These are phyloP conservation scores for Drosophila insularis DNA, from an alignment of 1,140 invertebrate species.

Conservation along the genomic window DNA sequence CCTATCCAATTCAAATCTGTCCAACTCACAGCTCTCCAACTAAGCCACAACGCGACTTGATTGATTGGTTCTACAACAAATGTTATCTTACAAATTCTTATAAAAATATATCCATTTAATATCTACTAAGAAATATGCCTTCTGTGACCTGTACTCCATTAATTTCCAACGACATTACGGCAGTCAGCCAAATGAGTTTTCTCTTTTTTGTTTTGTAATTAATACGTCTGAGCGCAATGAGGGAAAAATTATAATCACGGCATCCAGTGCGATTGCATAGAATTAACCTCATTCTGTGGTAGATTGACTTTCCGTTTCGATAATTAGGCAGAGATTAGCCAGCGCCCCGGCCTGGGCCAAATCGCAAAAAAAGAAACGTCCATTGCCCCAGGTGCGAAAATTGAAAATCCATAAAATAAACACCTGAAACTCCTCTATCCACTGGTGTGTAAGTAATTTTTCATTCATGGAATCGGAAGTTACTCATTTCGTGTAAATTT, in stretches of 20 bases:
- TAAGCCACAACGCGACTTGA: slow-evolving; percentile 21
- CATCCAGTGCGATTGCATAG: slow-evolving; percentile 43
- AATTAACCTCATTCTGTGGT: slow-evolving; percentile 58
- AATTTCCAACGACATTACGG: slow-evolving; percentile 25
- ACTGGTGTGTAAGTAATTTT: slow-evolving; percentile 51
- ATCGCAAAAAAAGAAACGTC: not conserved
- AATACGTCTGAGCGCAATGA: slow-evolving; percentile 45
- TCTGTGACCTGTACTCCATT: slow-evolving; percentile 15
- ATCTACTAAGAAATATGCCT: slow-evolving; percentile 7
- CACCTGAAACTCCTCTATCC: not conserved
- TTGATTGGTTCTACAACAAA: slow-evolving; percentile 40
- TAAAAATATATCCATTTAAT: slow-evolving; percentile 49
- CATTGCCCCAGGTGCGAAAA: slow-evolving; percentile 33
- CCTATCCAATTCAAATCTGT: slow-evolving; percentile 60
- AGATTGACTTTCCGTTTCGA: slow-evolving; percentile 45
- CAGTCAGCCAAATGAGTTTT: slow-evolving; percentile 33
- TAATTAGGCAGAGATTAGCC: slow-evolving; percentile 57
- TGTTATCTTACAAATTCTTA: slow-evolving; percentile 52
- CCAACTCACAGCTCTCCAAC: slow-evolving; percentile 64
- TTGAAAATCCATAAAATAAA: slow-evolving; percentile 55
- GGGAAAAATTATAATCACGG: slow-evolving; percentile 43
- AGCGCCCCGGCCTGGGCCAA: not conserved
- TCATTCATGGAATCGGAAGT: slow-evolving; percentile 62
- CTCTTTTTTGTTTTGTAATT: slow-evolving; percentile 51
- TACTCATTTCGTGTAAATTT: slow-evolving; percentile 56